phyloP scores from a whole-genome alignment of 2,797 vertebrate genomes.

The Orestias chungarensis region DNA sequence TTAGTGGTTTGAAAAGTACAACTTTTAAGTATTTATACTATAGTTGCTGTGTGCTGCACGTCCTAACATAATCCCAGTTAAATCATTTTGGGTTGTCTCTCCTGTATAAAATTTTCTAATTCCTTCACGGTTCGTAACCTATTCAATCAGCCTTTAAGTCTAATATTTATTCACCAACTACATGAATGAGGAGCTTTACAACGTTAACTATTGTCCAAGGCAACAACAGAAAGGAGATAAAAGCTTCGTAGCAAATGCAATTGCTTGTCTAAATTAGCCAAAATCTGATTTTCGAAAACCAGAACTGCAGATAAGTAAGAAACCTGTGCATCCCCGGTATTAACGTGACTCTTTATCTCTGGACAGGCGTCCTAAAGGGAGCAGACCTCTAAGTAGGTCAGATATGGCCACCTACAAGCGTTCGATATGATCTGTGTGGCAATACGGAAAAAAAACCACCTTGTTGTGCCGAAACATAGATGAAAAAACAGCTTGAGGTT shows the following conservation, averaged over 20 bases:
- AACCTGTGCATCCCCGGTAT: not conserved
- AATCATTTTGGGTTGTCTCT: too few relatives aligned
- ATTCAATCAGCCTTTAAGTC: not conserved
- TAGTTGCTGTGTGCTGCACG: too few relatives aligned
- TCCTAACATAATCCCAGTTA: too few relatives aligned
- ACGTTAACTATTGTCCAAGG: not conserved
- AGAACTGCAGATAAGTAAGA: not conserved
- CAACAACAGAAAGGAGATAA: not conserved
- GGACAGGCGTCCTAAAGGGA: not conserved
- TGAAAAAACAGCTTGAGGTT: not conserved
- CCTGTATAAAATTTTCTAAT: not conserved
- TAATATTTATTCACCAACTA: too few relatives aligned
- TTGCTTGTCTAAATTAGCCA: not conserved
- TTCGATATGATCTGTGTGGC: slow-evolving; percentile 7
- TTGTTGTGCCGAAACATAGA: not conserved
- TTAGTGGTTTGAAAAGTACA: too few relatives aligned
- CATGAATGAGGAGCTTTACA: not conserved
- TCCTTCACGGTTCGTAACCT: not conserved
- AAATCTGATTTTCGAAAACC: not conserved
- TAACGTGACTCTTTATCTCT: not conserved
- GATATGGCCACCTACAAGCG: slow-evolving; percentile 42
- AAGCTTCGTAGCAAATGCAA: too few relatives aligned
- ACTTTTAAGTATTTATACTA: too few relatives aligned
- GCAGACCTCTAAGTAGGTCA: slow-evolving; percentile 49
- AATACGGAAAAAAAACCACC: not conserved